Evolutionary conservation across 2,888 invertebrate species (phyloP).

Genomic region (Mactromeris polynyma): DNA sequence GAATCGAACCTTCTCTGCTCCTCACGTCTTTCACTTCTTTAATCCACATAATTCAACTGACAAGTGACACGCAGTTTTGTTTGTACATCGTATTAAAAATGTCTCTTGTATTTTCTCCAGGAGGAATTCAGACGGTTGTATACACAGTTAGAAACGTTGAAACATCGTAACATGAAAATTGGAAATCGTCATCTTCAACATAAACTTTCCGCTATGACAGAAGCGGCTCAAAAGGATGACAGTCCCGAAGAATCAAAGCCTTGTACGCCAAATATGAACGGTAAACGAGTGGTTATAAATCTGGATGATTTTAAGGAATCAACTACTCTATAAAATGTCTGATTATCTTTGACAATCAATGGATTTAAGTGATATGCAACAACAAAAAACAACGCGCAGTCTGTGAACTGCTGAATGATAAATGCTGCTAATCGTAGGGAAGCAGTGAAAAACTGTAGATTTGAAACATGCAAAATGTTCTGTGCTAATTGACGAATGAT

Average conservation of each 20-base stretch:
- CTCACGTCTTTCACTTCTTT: too few species aligned
- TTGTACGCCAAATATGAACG: slow-evolving; percentile 84
- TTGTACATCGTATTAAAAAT: neutral
- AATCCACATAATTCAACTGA: too few species aligned
- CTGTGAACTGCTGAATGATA: neutral
- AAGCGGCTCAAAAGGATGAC: slow-evolving; percentile 89
- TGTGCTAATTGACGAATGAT: too few species aligned
- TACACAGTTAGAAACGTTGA: slow-evolving; percentile 93
- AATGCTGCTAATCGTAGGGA: neutral
- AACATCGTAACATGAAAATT: slow-evolving; percentile 92
- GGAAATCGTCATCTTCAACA: slow-evolving; percentile 92
- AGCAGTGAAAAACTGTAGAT: neutral
- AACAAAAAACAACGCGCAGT: neutral
- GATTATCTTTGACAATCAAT: slow-evolving; percentile 43
- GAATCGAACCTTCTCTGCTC: too few species aligned
- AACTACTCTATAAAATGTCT: slow-evolving; percentile 79
- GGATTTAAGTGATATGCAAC: slow-evolving; percentile 49
- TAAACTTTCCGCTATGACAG: slow-evolving; percentile 94
- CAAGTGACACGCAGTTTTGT: too few species aligned
- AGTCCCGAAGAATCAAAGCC: slow-evolving; percentile 81
- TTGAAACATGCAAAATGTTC: too few species aligned
- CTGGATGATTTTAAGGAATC: slow-evolving; percentile 85
- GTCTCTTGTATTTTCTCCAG: slow-evolving; percentile 87
- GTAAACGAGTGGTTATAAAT: slow-evolving; percentile 85
- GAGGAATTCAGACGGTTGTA: slow-evolving; percentile 94